These are phyloP conservation scores for Pangasianodon hypophthalmus DNA, from an alignment of 2,113 vertebrate species.

Conservation along the genomic window DNA sequence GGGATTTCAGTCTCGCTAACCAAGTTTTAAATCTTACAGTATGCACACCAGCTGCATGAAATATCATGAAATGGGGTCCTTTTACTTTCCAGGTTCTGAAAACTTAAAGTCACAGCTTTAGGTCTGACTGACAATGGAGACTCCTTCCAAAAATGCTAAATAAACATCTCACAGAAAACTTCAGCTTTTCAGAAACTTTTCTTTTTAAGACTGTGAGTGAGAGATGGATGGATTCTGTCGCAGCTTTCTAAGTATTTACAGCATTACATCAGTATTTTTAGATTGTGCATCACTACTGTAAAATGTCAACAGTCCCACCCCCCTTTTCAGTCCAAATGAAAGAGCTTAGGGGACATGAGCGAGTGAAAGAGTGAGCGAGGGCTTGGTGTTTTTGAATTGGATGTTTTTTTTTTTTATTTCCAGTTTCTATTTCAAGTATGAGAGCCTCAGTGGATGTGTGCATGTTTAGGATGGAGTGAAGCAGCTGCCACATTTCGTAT, in stretches of 20 bases:
- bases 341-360: not conserved
- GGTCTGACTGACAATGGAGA: not conserved
- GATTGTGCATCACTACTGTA: not conserved
- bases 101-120: not conserved
- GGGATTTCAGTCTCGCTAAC: not conserved
- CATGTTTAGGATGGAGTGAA: constrained; percentile 11
- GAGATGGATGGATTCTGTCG: not conserved
- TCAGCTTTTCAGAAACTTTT: not conserved
- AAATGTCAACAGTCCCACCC: not conserved
- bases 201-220: not conserved
- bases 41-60: not conserved
- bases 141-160: not conserved
- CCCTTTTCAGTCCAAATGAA: not conserved
- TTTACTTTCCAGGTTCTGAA: not conserved
- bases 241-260: not conserved
- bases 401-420: not conserved
- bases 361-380: not conserved
- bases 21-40: too few species aligned
- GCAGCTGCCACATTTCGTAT: constrained; percentile 46
- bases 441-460: not conserved
- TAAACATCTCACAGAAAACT: not conserved
- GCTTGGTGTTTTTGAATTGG: not conserved
- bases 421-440: not conserved
- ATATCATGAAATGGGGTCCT: not conserved
- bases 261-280: not conserved